Percentiles rank a stretch among this genome's conserved stretches.
Evolutionary conservation across 2,797 vertebrate genomes (phyloP).

Genomic region (Trematomus bernacchii): DNA sequence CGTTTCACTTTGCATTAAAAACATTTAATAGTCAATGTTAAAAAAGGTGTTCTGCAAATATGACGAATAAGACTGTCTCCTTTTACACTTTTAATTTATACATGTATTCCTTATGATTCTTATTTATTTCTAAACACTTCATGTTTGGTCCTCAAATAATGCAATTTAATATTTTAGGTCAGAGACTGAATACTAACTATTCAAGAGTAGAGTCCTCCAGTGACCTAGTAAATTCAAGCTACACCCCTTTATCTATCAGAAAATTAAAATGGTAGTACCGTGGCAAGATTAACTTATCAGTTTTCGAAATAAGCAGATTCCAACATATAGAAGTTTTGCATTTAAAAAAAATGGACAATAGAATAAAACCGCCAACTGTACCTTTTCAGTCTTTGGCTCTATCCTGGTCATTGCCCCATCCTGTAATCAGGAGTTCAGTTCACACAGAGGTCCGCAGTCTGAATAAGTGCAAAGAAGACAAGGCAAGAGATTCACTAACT

Average conservation of each 20-base stretch:
- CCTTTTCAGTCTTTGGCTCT: conserved; percentile 35
- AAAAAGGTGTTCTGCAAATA: conserved; percentile 13
- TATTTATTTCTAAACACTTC: too few relatives aligned
- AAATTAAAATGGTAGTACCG: not conserved
- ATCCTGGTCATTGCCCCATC: conserved; percentile 13
- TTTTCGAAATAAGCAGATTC: not conserved
- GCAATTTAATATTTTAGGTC: too few relatives aligned
- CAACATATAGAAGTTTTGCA: not conserved
- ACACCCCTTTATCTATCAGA: not conserved
- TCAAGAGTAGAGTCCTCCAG: not conserved
- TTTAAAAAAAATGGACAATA: conserved; percentile 4
- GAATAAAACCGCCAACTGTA: conserved; percentile 32
- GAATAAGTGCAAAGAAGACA: conserved; percentile 50
- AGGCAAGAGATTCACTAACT: conserved; percentile 35
- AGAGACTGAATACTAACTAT: too few relatives aligned
- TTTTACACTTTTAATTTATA: too few relatives aligned
- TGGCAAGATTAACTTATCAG: not conserved
- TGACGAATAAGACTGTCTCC: too few relatives aligned
- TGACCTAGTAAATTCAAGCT: conserved; percentile 3
- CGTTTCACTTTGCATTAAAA: conserved; percentile 32
- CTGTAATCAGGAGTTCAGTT: conserved; percentile 28
- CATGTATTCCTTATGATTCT: too few relatives aligned
- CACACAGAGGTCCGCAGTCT: conserved; percentile 42
- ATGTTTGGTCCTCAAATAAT: too few relatives aligned
- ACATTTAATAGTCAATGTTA: conserved; percentile 63